Base-by-base conservation (phyloP, 2,888 invertebrate species). In the Coelinius sp. region DNA sequence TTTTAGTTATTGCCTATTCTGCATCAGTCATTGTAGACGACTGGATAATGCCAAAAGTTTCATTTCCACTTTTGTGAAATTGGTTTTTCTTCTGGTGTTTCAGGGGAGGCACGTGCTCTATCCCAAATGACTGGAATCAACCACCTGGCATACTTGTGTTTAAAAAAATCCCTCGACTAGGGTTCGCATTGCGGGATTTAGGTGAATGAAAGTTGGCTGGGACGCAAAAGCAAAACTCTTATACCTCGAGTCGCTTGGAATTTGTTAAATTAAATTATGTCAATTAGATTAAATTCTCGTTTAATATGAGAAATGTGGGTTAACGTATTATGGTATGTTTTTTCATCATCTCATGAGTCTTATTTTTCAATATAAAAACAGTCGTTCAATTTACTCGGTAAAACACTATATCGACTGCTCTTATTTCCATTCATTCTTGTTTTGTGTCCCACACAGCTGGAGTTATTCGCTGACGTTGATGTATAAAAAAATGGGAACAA, bases 231-330 rank as follows among this genome's bases (percentile, higher is more conserved):
- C 46, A 49, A 14, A n/a, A 14, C 53, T 59, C 20, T 35, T 59
- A 3, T 31, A 3, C 35, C 5, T 59, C 10, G 7, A 35, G 14
- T 20, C 59, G 22, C 59, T 59, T 17, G 17, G 35, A 10, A 31
- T 35, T 73, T 73, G 71, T 70, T 74, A 71, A 74, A 76, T 76
- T 73, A 68, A 76, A 73, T 76, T 75, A 72, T 68, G 70, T 68
- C 71, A 76, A 76, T 76, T 72, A 49, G 75, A 73, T 76, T 70
- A 73, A 71, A 64, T 73, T 71, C 52, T 74, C 71, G 74, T 76
- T 73, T 69, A 71, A 76, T 76, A 74, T 74, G 67, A 73, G 63
- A 6, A 22, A 38, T 27, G 59, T 59, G 59, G 31, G 59, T 59
- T 31, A 59, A 10, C 53, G 25, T 53, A 4, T 2, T 10, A 8